phyloP scores from a whole-genome alignment of 2,113 vertebrate species.

The Entelurus aequoreus region DNA sequence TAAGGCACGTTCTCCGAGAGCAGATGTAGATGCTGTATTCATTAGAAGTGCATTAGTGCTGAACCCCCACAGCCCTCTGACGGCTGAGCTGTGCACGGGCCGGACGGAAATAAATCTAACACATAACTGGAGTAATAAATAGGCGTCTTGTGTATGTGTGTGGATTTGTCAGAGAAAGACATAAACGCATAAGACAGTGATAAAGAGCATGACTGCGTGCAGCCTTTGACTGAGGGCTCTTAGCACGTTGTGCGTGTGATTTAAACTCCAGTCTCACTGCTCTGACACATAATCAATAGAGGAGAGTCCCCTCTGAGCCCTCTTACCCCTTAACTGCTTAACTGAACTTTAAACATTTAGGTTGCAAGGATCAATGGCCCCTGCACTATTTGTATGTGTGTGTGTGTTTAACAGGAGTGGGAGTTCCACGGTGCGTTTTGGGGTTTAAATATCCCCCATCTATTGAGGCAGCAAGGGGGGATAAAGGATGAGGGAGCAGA shows the following conservation, averaged over 20 bases:
- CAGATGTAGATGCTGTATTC: constrained; percentile 54
- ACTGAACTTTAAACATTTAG: constrained; percentile 97
- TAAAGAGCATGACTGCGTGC: constrained; percentile 58
- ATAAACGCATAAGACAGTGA: constrained; percentile 68
- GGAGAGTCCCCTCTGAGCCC: constrained; percentile 88
- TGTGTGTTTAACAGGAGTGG: constrained; percentile 63
- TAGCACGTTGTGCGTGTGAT: constrained; percentile 67
- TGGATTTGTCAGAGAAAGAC: constrained; percentile 56
- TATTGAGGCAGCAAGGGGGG: constrained; percentile 66
- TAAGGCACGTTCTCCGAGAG: constrained; percentile 35
- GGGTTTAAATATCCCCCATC: constrained; percentile 70
- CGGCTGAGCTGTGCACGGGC: constrained; percentile 44
- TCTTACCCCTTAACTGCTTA: constrained; percentile 97
- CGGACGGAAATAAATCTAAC: constrained; percentile 66
- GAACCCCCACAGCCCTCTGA: constrained; percentile 63
- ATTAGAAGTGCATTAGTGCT: constrained; percentile 62
- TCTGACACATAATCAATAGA: constrained; percentile 96
- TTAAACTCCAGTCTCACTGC: constrained; percentile 85
- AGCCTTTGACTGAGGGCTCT: constrained; percentile 70
- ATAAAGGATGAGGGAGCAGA: constrained; percentile 68
- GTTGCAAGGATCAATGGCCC: constrained; percentile 90
- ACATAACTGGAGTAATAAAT: constrained; percentile 69
- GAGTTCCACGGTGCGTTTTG: constrained; percentile 62
- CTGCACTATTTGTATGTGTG: constrained; percentile 53
- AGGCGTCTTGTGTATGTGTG: constrained; percentile 35